Conservation (phyloP, 2,888 invertebrate species). For the Anthrax anthrax region DNA sequence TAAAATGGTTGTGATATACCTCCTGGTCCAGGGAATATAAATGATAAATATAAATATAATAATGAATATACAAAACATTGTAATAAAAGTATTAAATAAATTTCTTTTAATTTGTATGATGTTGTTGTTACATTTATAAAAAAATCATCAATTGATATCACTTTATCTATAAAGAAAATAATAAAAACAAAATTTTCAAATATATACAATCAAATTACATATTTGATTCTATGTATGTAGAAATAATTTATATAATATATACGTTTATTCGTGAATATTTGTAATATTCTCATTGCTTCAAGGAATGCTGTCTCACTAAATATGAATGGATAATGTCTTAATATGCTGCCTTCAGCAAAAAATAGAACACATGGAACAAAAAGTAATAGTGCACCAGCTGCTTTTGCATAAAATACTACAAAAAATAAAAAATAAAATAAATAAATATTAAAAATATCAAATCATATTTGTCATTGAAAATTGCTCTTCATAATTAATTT, state of each 20-base stretch:
- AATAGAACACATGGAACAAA: slow-evolving; percentile 25
- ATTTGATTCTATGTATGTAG: too few relatives aligned
- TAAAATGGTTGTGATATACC: slow-evolving; percentile 51
- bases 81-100: slow-evolving; percentile 20
- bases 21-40: slow-evolving; percentile 46
- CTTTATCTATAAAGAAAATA: slow-evolving; percentile 19
- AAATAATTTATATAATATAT: too few relatives aligned
- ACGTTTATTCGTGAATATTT: slow-evolving; percentile 30
- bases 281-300: slow-evolving; percentile 25
- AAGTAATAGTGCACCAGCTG: slow-evolving; percentile 26
- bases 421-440: slow-evolving; percentile 4
- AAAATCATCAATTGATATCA: slow-evolving; percentile 19
- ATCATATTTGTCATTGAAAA: too few relatives aligned
- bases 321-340: slow-evolving; percentile 9
- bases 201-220: too few relatives aligned
- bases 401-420: slow-evolving; percentile 26
- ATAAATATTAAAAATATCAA: too few relatives aligned
- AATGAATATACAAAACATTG: slow-evolving; percentile 23
- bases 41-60: slow-evolving; percentile 26
- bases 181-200: slow-evolving; percentile 1
- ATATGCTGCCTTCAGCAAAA: slow-evolving; percentile 18
- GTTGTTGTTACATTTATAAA: slow-evolving; percentile 20
- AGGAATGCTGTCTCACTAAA: slow-evolving; percentile 23
- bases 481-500: too few relatives aligned
- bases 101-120: slow-evolving; percentile 18